Base-by-base conservation (phyloP, 2,888 invertebrate species). In the Drosophila dives region DNA sequence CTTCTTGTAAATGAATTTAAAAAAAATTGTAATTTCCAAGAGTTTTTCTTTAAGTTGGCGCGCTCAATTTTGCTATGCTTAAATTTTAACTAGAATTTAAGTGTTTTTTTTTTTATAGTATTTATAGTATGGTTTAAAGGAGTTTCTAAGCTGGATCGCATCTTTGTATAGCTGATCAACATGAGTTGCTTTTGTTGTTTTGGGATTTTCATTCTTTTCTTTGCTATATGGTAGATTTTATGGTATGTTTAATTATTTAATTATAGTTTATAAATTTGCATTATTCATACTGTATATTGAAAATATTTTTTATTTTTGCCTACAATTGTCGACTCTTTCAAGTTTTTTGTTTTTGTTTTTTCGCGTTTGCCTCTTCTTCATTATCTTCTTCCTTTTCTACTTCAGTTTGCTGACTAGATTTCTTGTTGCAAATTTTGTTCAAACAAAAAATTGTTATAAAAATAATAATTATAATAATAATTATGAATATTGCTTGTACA, bases 361-460 rank as follows among this genome's bases (percentile, higher is more conserved):
- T 66, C 60, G 62, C 51, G 59, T 54, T 55, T 76, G 72, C 77
- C 68, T 77, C 45, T 53, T 56, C 64, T 45, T 56, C 32, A 34
- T 36, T 29, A 40, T 66, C 34, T 23, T 62, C 54, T 56, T 53
- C 58, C 34, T 51, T 33, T 40, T 17, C 64, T 67, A 42, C 65
- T 71, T 78, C 80, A 67, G 32, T 69, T 80, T 74, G 78, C 86
- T 85, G 84, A 85, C 84, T 85, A 85, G 84, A 85, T 81, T 85
- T 87, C 74, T 85, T 85, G 84, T 85, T 85, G 84, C 84, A 79
- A 85, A 87, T 85, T 84, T 83, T 83, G 83, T 85, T 83, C 86
- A 76, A 85, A 83, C 85, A 86, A 83, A 83, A 78, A 83, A 81
- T 81, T 71, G 64, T 73, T 49, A 75, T 82, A 81, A 72, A 58